Conservation (phyloP, 2,113 vertebrate species). For the Crocuta crocuta region DNA sequence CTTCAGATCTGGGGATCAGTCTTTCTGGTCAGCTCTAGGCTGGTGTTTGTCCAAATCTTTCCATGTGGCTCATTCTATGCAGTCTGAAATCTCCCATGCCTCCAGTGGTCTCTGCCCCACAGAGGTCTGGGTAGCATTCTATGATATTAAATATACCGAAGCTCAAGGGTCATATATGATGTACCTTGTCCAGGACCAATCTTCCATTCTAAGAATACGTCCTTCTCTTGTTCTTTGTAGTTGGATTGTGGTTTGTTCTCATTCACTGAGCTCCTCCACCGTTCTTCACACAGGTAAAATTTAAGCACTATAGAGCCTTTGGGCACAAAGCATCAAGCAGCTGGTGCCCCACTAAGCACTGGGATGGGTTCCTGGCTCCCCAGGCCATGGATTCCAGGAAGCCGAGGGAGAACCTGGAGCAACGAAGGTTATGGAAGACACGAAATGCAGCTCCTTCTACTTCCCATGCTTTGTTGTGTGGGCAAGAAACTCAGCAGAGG, state of each 20-base stretch:
- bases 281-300: background rate
- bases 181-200: accelerated
- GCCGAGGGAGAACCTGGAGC: background rate
- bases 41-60: background rate
- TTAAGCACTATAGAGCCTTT: background rate
- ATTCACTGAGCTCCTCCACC: accelerated
- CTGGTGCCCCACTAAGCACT: background rate
- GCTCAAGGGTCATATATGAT: accelerated
- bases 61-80: too few species aligned
- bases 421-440: too few species aligned
- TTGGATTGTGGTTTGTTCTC: accelerated
- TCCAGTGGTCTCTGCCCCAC: accelerated
- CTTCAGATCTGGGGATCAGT: too few species aligned
- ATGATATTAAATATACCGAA: accelerated
- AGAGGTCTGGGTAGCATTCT: accelerated
- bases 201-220: accelerated
- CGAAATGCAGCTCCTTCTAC: too few species aligned
- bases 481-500: too few species aligned
- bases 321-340: background rate
- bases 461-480: too few species aligned
- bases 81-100: accelerated
- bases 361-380: accelerated
- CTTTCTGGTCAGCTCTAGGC: background rate
- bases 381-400: accelerated
- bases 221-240: accelerated